Evolutionary conservation across 1,140 invertebrate species (phyloP).

Genomic region (Lycorma delicatula): DNA sequence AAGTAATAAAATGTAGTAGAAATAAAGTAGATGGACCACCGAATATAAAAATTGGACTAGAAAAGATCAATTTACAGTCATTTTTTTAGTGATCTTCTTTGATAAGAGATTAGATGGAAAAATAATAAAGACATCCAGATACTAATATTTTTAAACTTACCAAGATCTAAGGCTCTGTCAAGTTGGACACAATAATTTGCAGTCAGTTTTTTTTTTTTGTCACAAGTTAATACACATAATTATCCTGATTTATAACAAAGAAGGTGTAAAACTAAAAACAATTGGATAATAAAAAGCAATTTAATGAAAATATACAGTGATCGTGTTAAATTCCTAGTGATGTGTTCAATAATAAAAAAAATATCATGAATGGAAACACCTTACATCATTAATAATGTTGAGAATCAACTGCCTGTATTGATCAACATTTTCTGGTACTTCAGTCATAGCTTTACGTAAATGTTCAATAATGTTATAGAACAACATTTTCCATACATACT

Average conservation of each 20-base stretch:
- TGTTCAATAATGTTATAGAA: conserved; percentile 88
- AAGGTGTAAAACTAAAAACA: not conserved
- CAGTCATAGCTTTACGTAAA: conserved; percentile 53
- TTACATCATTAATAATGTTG: conserved; percentile 62
- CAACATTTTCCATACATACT: conserved; percentile 84
- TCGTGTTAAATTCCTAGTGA: not conserved
- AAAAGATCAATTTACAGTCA: too few species aligned
- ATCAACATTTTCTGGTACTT: conserved; percentile 44
- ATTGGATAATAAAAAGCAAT: not conserved
- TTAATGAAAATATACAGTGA: not conserved
- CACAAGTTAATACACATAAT: not conserved
- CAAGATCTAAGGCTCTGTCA: too few species aligned
- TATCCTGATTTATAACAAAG: not conserved
- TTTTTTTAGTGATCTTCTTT: too few species aligned
- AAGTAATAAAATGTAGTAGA: too few species aligned
- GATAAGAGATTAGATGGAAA: too few species aligned
- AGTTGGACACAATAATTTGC: too few species aligned
- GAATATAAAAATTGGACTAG: too few species aligned
- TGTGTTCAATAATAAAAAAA: not conserved
- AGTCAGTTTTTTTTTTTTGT: too few species aligned
- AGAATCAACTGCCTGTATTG: conserved; percentile 57
- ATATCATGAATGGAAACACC: conserved; percentile 11
- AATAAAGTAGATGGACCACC: too few species aligned
- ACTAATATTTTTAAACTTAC: too few species aligned
- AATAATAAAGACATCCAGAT: too few species aligned